Percentiles rank a stretch among this genome's conserved stretches.
Conservation (phyloP, 1,140 invertebrate species). For the Dendrolimus kikuchii region DNA sequence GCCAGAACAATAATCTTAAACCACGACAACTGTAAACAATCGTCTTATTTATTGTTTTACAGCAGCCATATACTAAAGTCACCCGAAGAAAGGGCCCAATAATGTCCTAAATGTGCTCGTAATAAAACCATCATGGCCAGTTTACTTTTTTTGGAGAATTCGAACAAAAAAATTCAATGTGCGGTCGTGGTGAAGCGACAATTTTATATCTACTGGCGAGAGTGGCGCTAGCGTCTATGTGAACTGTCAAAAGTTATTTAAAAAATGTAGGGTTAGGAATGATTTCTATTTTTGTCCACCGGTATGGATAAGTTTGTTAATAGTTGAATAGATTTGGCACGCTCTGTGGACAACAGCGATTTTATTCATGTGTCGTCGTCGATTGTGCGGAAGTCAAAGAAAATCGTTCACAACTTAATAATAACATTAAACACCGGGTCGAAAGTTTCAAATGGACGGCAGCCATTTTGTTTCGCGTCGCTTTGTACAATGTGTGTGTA, state of each 20-base stretch:
- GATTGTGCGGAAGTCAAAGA: slow-evolving; percentile 55
- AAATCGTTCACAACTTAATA: slow-evolving; percentile 59
- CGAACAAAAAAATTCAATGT: slow-evolving; percentile 5
- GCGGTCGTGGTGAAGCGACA: slow-evolving; percentile 20
- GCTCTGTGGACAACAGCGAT: slow-evolving; percentile 21
- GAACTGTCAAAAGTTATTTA: too few species aligned
- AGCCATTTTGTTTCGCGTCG: too few species aligned
- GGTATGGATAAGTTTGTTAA: too few species aligned
- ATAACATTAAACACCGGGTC: slow-evolving; percentile 48
- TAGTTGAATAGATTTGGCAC: slow-evolving; percentile 56
- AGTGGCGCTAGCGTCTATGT: too few species aligned
- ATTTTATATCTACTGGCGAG: neutral
- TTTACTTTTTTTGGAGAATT: neutral
- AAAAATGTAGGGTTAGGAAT: too few species aligned
- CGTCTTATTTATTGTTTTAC: slow-evolving; percentile 64
- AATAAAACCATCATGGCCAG: slow-evolving; percentile 60
- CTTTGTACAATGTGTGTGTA: too few species aligned
- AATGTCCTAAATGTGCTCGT: slow-evolving; percentile 48
- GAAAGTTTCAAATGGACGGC: too few species aligned
- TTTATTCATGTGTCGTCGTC: slow-evolving; percentile 23
- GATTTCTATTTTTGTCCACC: too few species aligned
- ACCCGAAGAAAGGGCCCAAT: slow-evolving; percentile 36
- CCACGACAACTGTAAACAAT: slow-evolving; percentile 49
- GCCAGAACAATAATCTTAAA: slow-evolving; percentile 26
- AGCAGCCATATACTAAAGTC: slow-evolving; percentile 53